A percentile compares a stretch with the other conserved stretches of the same genome.
Evolutionary conservation across 1,140 invertebrate species (phyloP).

Genomic region (Periplaneta americana): DNA sequence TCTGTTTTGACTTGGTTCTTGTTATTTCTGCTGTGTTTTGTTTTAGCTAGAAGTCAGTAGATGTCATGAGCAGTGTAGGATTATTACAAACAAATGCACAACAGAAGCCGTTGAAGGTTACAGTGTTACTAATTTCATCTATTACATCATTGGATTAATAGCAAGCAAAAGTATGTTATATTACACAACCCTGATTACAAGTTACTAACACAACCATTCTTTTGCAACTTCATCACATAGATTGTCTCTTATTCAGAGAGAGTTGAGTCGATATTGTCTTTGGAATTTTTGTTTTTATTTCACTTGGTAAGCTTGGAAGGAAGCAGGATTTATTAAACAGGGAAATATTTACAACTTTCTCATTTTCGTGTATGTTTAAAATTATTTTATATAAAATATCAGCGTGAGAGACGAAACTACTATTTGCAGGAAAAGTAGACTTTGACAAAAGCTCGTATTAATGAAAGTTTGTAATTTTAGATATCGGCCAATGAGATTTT

Average conservation of each 20-base stretch:
- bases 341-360: background rate
- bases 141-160: background rate
- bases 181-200: background rate
- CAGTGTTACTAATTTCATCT: background rate
- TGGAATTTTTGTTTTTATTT: background rate
- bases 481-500: too few relatives aligned
- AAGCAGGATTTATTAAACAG: too few relatives aligned
- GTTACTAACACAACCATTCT: background rate
- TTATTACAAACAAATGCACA: background rate
- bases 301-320: background rate
- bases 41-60: background rate
- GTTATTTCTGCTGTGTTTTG: background rate
- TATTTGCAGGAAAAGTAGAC: background rate
- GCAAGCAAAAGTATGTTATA: background rate
- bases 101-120: background rate
- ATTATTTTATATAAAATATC: background rate
- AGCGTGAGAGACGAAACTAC: background rate
- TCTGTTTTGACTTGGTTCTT: background rate
- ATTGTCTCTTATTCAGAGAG: background rate
- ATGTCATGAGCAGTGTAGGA: background rate
- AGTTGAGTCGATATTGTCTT: background rate
- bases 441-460: background rate
- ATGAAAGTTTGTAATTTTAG: too few relatives aligned
- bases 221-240: background rate
- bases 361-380: background rate